Base-by-base conservation (phyloP, 2,888 invertebrate genomes). In the Synanthedon tipuliformis region DNA sequence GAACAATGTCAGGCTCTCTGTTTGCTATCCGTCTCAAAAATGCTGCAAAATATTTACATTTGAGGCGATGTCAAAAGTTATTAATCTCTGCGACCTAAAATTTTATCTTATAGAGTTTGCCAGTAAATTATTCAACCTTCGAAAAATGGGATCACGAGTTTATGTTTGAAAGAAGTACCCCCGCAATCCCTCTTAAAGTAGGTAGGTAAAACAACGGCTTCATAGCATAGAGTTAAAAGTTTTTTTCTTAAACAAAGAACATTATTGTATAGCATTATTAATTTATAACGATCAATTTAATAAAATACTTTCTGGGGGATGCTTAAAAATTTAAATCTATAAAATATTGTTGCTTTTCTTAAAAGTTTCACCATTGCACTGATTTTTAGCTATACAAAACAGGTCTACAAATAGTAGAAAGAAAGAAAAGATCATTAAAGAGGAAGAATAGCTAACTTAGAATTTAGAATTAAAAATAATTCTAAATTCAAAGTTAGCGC, bases 1-100 rank as follows among this genome's bases (percentile, higher is more conserved):
- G 72, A 77, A 82, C 80, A 84, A 81, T 78, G 80, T 82, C 80
- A 78, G 73, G 72, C 80, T 77, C 45, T 45, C 13, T 75, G 75
- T 75, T 74, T 75, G 76, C 71, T 71, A 65, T 68, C 69, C 68
- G 65, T 73, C 71, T 75, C 62, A 66, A 77, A 75, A 74, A 66
- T 69, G 68, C 73, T 76, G 73, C 75, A 68, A 78, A 77, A 77
- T 69, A 65, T 69, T 66, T 64, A 66, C 60, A 60, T 60, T 57
- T 58, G 55, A 59, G 41, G 41, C 45, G 52, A 51, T 49, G 16
- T 49, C 49, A 49, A 23, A 49, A 18, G 16, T 49, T 48, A 53
- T 48, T 40, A 48, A 34, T 16, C 53, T 40, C 16, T 41, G 51
- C 48, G 53, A 55, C 55, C 49, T 49, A 23, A 45, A 45, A 45